Percentiles rank a stretch among this genome's conserved stretches.
Conservation (phyloP, 2,888 invertebrate genomes). For the Apoderus coryli region DNA sequence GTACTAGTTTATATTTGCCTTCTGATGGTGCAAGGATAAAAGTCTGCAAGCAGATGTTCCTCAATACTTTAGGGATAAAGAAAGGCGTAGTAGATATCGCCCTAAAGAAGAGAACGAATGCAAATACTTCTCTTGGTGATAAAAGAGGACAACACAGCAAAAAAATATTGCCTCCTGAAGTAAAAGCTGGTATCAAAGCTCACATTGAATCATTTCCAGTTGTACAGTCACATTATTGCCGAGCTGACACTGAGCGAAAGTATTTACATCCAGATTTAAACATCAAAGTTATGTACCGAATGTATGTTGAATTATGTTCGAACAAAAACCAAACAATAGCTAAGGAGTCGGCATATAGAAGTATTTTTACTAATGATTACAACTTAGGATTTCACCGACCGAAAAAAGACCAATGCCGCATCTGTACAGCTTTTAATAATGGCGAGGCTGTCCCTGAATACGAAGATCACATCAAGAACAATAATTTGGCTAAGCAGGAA, state of each 20-base stretch:
- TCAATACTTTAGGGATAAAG: conserved; percentile 10
- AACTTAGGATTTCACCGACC: conserved; percentile 11
- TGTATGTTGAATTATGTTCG: conserved; percentile 9
- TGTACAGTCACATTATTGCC: conserved; percentile 10
- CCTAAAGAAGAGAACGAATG: conserved; percentile 7
- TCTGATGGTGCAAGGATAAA: conserved; percentile 3
- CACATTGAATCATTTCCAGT: conserved; percentile 13
- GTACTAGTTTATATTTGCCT: conserved; percentile 6
- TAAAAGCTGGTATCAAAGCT: conserved; percentile 2
- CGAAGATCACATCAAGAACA: conserved; percentile 5
- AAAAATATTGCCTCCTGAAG: conserved; percentile 7
- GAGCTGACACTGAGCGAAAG: conserved; percentile 7
- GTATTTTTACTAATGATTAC: conserved; percentile 7
- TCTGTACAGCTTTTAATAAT: conserved; percentile 7
- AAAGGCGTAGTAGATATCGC: conserved; percentile 12
- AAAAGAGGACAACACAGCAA: conserved; percentile 7
- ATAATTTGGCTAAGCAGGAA: conserved; percentile 6
- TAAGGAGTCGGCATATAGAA: conserved; percentile 2
- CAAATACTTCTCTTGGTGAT: conserved; percentile 10
- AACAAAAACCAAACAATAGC: conserved; percentile 2
- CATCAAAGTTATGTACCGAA: too few relatives aligned
- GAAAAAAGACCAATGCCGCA: conserved; percentile 11
- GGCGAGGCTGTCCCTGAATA: conserved; percentile 4
- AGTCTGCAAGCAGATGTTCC: conserved; percentile 10
- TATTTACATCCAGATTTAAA: conserved; percentile 7